These are phyloP conservation scores for Apodemus sylvaticus DNA, from an alignment of 2,113 vertebrate genomes.

Conservation along the genomic window DNA sequence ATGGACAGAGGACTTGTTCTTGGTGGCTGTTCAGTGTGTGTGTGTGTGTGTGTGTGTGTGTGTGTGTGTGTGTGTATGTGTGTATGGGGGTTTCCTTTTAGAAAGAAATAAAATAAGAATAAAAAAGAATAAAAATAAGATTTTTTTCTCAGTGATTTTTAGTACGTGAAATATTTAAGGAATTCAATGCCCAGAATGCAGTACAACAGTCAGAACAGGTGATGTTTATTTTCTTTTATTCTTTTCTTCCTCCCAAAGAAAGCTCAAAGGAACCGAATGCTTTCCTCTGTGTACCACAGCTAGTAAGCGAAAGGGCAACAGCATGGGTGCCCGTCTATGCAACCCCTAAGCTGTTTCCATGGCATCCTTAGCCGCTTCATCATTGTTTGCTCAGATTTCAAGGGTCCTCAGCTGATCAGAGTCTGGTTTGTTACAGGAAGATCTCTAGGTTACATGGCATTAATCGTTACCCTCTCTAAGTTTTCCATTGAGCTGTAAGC, in stretches of 20 bases:
- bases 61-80: neutral
- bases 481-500: neutral
- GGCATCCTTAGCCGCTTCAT: neutral
- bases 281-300: neutral
- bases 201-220: neutral
- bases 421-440: neutral
- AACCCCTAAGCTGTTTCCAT: neutral
- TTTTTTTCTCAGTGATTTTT: neutral
- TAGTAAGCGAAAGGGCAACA: neutral
- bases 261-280: neutral
- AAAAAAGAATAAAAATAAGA: too few relatives aligned
- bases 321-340: neutral
- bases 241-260: constrained; percentile 13
- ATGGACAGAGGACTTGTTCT: neutral
- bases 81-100: neutral
- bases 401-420: neutral
- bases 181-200: neutral
- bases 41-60: neutral
- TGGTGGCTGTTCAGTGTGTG: neutral
- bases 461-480: neutral
- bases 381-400: neutral
- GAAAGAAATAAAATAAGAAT: neutral
- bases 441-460: neutral
- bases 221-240: neutral
- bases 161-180: neutral